Evolutionary conservation across 2,797 vertebrate species (phyloP).

Genomic region (Eulemur rubriventer): DNA sequence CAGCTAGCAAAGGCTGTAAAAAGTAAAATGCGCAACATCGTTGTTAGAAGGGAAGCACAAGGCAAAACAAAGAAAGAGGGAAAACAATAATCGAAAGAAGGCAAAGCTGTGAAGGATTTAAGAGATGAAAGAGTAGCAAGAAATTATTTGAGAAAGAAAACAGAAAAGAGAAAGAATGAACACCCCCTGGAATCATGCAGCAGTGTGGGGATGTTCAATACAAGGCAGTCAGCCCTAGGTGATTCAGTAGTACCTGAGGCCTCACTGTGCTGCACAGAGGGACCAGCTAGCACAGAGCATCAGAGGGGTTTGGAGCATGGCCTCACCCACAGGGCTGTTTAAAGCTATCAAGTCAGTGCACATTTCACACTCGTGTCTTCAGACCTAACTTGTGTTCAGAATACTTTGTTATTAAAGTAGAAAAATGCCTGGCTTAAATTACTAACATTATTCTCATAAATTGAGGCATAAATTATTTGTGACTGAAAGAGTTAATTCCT

Average conservation of each 20-base stretch:
- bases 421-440: not conserved
- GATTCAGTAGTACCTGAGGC: not conserved
- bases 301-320: not conserved
- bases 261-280: too few relatives aligned
- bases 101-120: not conserved
- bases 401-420: not conserved
- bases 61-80: not conserved
- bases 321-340: not conserved
- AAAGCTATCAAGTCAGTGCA: not conserved
- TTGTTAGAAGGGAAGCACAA: not conserved
- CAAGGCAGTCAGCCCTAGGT: not conserved
- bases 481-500: not conserved
- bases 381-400: not conserved
- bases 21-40: not conserved
- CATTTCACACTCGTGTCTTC: not conserved
- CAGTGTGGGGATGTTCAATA: fast-evolving
- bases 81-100: not conserved
- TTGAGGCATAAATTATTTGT: not conserved
- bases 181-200: not conserved
- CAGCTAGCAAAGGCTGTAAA: not conserved
- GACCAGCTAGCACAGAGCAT: not conserved
- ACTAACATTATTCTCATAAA: not conserved
- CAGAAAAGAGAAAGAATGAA: not conserved
- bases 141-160: not conserved
- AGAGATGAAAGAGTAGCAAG: not conserved